Percentiles rank a stretch among this genome's conserved stretches.
Evolutionary conservation across 2,888 invertebrate genomes (phyloP).

Genomic region (Epistrophe grossulariae): DNA sequence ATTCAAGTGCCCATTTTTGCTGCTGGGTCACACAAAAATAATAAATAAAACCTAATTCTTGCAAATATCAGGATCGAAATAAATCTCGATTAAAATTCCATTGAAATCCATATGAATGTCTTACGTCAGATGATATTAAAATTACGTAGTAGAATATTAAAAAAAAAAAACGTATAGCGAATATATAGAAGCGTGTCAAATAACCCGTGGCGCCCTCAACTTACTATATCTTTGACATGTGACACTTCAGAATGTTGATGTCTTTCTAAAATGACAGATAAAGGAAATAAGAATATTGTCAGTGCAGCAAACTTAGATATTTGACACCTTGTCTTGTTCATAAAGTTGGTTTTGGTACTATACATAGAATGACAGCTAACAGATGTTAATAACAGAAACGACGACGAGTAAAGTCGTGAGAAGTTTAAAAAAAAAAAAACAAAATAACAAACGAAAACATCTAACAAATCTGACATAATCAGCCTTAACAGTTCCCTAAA

Average conservation of each 20-base stretch:
- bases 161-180: conserved; percentile 37
- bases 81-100: conserved; percentile 59
- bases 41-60: conserved; percentile 15
- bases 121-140: conserved; percentile 53
- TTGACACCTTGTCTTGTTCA: conserved; percentile 53
- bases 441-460: neutral
- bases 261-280: conserved; percentile 1
- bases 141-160: conserved; percentile 13
- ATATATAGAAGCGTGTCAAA: conserved; percentile 59
- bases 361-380: conserved; percentile 48
- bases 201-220: conserved; percentile 30
- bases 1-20: conserved; percentile 31
- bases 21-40: conserved; percentile 53
- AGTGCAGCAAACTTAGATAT: conserved; percentile 17
- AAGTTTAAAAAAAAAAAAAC: neutral
- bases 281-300: neutral
- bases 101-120: conserved; percentile 29
- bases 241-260: conserved; percentile 25
- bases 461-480: conserved; percentile 39
- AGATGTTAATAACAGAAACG: conserved; percentile 40
- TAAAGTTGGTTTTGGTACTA: conserved; percentile 13
- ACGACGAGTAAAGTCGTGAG: conserved; percentile 46
- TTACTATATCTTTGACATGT: conserved; percentile 5
- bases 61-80: conserved; percentile 21
- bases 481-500: conserved; percentile 43